Conservation (phyloP, 2,888 invertebrate genomes). For the Dorcus parallelipipedus region DNA sequence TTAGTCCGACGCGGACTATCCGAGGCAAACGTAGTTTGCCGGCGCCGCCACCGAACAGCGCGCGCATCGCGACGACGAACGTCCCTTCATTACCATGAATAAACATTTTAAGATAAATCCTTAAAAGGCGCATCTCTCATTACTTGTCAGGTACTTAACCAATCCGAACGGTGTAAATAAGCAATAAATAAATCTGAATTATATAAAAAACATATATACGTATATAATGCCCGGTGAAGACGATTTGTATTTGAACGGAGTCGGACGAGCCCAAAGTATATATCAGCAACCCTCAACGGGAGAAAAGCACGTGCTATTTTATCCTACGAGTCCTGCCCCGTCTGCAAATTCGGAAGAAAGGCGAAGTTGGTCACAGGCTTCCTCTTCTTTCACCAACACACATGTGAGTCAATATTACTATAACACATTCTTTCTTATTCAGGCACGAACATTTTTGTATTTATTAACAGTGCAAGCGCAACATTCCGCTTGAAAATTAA, state of each 20-base stretch:
- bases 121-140: not conserved
- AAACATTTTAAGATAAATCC: not conserved
- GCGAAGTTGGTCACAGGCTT: constrained; percentile 43
- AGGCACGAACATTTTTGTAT: too few species aligned
- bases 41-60: not conserved
- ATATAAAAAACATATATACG: not conserved
- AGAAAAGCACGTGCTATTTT: constrained; percentile 50
- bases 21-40: constrained; percentile 5
- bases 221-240: constrained; percentile 43
- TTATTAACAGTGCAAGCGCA: too few species aligned
- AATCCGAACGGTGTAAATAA: not conserved
- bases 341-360: constrained; percentile 43
- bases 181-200: not conserved
- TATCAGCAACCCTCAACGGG: constrained; percentile 48
- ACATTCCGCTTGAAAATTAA: too few species aligned
- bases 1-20: constrained; percentile 40
- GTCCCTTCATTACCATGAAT: not conserved
- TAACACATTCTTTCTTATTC: too few species aligned
- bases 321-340: constrained; percentile 47
- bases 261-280: constrained; percentile 45
- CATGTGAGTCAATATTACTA: constrained; percentile 32
- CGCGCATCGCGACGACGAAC: not conserved
- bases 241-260: constrained; percentile 43
- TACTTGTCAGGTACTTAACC: not conserved
- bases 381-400: constrained; percentile 34